Evolutionary conservation across 2,888 invertebrate genomes (phyloP).

Genomic region (Tortricodes alternella): DNA sequence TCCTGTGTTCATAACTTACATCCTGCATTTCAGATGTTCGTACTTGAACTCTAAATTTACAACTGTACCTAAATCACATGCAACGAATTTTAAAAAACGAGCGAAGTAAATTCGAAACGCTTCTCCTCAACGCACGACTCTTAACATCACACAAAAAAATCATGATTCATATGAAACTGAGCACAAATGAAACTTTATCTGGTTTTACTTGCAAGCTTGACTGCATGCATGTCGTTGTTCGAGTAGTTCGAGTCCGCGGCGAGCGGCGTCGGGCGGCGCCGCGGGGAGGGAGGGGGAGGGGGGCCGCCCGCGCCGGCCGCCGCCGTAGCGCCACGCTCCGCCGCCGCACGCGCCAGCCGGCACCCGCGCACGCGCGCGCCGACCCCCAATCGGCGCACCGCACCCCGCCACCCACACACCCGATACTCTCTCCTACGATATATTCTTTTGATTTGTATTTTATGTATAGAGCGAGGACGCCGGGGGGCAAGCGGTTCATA

Average conservation of each 20-base stretch:
- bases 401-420: slow-evolving; percentile 73
- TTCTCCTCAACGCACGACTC: slow-evolving; percentile 83
- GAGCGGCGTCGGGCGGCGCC: slow-evolving; percentile 46
- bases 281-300: slow-evolving; percentile 42
- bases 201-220: slow-evolving; percentile 82
- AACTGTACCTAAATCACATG: slow-evolving; percentile 77
- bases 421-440: slow-evolving; percentile 79
- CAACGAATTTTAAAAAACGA: slow-evolving; percentile 65
- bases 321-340: slow-evolving; percentile 36
- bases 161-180: slow-evolving; percentile 81
- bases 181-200: slow-evolving; percentile 81
- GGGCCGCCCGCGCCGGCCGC: slow-evolving; percentile 33
- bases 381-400: slow-evolving; percentile 51
- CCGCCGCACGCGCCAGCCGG: slow-evolving; percentile 35
- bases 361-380: slow-evolving; percentile 40
- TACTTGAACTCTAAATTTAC: slow-evolving; percentile 74
- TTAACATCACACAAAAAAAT: slow-evolving; percentile 80
- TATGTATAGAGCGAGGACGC: slow-evolving; percentile 95
- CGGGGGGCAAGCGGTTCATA: slow-evolving; percentile 94
- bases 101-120: slow-evolving; percentile 83
- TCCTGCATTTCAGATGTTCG: slow-evolving; percentile 77
- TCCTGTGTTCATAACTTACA: slow-evolving; percentile 68
- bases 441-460: slow-evolving; percentile 83
- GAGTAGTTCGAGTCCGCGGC: slow-evolving; percentile 71
- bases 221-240: slow-evolving; percentile 81